Evolutionary conservation across 37 sponge, comb jelly and placozoan genomes (phyloP), one percentile per base, ranked within the genome.

Genomic region (Cliona cf. orientalis): DNA sequence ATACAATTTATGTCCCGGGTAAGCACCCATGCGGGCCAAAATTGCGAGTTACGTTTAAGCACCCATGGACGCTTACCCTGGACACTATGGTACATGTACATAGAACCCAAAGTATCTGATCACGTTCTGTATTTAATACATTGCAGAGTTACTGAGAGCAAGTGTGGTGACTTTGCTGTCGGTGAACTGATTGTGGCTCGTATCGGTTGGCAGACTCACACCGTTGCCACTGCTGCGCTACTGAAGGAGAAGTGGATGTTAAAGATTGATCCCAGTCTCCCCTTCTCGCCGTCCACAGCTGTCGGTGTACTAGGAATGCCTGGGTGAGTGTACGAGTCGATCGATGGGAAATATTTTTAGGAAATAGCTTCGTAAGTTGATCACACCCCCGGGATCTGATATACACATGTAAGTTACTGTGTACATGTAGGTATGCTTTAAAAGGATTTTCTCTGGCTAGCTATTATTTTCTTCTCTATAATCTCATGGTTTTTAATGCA

Each of bases 291-390:
- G 22, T 93, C 96, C 1, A 81, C 78, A 12, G 81, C 91, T 57
- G 32, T 96, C 7, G 96, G 96, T 44, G 68, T 87, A 0, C 80
- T 96, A 28, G 96, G 96, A 72, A 96, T 96, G 96, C 94, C 96
- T 22, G 96, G 96, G 96, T 96, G 58, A 83, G 86, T 2, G 21
- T n/a, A n/a, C n/a, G n/a, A n/a, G n/a, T n/a, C n/a, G n/a, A n/a
- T n/a, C n/a, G n/a, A n/a, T n/a, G n/a, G n/a, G n/a, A n/a, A n/a
- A n/a, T n/a, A n/a, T n/a, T n/a, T n/a, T n/a, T n/a, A n/a, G n/a
- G n/a, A n/a, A n/a, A n/a, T n/a, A n/a, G n/a, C n/a, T n/a, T n/a
- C n/a, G n/a, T n/a, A n/a, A n/a, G n/a, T n/a, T n/a, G n/a, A n/a
- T n/a, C n/a, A n/a, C n/a, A n/a, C n/a, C n/a, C n/a, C n/a, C n/a